Evolutionary conservation across 1,140 invertebrate species (phyloP).

Genomic region (Aphaenogaster floridana): DNA sequence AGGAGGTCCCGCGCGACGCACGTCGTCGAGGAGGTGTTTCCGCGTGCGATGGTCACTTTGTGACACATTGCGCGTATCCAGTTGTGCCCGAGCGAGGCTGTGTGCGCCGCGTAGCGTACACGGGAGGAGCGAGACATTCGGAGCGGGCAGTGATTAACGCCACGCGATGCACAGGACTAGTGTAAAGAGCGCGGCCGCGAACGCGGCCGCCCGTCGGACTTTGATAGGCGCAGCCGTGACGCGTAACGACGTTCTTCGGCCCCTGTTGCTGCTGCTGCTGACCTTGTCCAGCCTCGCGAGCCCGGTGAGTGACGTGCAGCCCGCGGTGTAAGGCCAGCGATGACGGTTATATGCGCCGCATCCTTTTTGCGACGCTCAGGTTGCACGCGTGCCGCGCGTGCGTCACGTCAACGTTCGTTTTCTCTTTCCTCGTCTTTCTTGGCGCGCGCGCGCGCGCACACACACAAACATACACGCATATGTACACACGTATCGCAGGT

Average conservation of each 20-base stretch:
- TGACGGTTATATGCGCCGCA: constrained; percentile 8
- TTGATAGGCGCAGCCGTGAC: constrained; percentile 66
- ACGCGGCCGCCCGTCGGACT: constrained; percentile 29
- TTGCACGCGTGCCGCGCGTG: background rate
- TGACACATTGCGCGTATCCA: background rate
- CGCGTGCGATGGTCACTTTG: background rate
- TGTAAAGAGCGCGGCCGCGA: background rate
- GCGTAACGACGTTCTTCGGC: constrained; percentile 33
- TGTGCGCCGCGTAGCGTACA: background rate
- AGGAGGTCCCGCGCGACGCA: background rate
- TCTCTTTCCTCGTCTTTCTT: background rate
- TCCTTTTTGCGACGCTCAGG: constrained; percentile 20
- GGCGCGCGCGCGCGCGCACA: background rate
- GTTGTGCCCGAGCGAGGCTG: background rate
- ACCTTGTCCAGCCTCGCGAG: constrained; percentile 23
- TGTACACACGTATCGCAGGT: background rate
- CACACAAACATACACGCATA: background rate
- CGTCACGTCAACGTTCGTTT: constrained; percentile 70
- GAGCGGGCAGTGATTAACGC: background rate
- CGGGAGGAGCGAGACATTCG: background rate
- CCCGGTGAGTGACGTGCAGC: constrained; percentile 57
- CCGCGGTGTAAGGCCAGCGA: background rate
- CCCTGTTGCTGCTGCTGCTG: constrained; percentile 58
- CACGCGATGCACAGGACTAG: constrained; percentile 52
- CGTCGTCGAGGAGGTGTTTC: background rate